Conservation (phyloP, 2,888 invertebrate genomes). For the Andrena chrysosceles region DNA sequence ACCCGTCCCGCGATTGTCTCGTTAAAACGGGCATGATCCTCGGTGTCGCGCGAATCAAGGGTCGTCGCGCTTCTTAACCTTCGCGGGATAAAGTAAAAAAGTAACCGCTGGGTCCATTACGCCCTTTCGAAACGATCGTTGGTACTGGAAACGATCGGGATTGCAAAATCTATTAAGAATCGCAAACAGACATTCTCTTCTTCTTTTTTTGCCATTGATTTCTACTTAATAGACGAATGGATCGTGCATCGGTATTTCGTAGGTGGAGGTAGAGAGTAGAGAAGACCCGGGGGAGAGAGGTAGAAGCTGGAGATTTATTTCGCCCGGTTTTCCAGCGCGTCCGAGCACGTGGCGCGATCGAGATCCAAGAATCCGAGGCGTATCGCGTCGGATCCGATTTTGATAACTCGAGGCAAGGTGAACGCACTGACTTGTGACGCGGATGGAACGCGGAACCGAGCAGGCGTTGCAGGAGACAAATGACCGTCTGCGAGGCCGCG, state of each 20-base stretch:
- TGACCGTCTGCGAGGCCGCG: conserved; percentile 80
- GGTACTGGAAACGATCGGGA: too few relatives aligned
- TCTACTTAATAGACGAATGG: too few relatives aligned
- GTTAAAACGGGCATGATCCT: conserved; percentile 23
- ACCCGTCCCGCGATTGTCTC: conserved; percentile 22
- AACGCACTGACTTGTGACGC: conserved; percentile 83
- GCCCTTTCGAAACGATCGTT: too few relatives aligned
- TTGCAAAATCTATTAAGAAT: too few relatives aligned
- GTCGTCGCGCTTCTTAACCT: too few relatives aligned
- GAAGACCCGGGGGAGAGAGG: not conserved
- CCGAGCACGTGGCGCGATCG: conserved; percentile 56
- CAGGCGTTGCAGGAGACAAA: conserved; percentile 81
- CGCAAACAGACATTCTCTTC: too few relatives aligned
- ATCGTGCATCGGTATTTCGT: too few relatives aligned
- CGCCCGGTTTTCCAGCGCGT: conserved; percentile 8
- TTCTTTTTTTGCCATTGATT: too few relatives aligned
- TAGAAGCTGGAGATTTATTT: conserved; percentile 14
- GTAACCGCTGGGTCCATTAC: too few relatives aligned
- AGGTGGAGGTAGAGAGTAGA: too few relatives aligned
- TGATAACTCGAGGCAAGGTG: conserved; percentile 80
- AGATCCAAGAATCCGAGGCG: conserved; percentile 48
- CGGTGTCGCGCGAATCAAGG: not conserved
- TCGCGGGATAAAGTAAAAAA: too few relatives aligned
- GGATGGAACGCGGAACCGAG: conserved; percentile 83
- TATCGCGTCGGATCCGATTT: conserved; percentile 67